phyloP scores from a whole-genome alignment of 1,140 invertebrate species.

The Drosophila ogumai region DNA sequence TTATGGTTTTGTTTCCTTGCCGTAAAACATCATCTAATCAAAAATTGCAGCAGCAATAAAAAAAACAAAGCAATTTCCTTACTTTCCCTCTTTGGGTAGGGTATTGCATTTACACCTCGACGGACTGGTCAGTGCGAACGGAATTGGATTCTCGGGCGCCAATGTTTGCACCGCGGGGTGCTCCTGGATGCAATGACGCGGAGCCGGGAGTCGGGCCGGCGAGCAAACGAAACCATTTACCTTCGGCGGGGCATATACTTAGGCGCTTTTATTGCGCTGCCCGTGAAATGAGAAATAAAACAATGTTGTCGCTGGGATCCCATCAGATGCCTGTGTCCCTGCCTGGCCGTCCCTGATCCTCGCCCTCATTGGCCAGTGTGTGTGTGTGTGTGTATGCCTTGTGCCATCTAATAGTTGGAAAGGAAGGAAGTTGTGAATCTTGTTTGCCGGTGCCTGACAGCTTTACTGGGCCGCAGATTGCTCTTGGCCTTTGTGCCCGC shows the following conservation, averaged over 20 bases:
- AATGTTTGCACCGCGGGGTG: conserved; percentile 76
- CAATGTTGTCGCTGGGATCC: conserved; percentile 69
- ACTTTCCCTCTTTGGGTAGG: not conserved
- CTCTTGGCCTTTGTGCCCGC: conserved; percentile 12
- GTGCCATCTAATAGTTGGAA: conserved; percentile 51
- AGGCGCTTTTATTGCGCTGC: conserved; percentile 70
- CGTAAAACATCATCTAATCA: not conserved
- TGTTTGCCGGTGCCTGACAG: conserved; percentile 58
- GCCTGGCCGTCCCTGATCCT: not conserved
- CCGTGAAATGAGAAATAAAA: conserved; percentile 79
- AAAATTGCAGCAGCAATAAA: not conserved
- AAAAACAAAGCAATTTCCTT: too few relatives aligned
- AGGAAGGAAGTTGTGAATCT: conserved; percentile 78
- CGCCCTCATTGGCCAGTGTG: not conserved
- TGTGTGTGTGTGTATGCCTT: not conserved
- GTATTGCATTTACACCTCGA: conserved; percentile 22
- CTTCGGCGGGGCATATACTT: conserved; percentile 60
- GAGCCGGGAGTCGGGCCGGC: conserved; percentile 17
- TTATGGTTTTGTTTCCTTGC: too few relatives aligned
- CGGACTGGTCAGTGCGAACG: conserved; percentile 10
- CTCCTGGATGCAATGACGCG: conserved; percentile 66
- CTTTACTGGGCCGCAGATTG: conserved; percentile 63
- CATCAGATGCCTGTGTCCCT: conserved; percentile 20
- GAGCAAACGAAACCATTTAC: conserved; percentile 65
- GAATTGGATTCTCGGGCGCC: conserved; percentile 60